A percentile compares a stretch with the other conserved stretches of the same genome.
These are phyloP conservation scores for Ploceus nigricollis DNA, from an alignment of 2,113 vertebrate genomes.

Conservation along the genomic window DNA sequence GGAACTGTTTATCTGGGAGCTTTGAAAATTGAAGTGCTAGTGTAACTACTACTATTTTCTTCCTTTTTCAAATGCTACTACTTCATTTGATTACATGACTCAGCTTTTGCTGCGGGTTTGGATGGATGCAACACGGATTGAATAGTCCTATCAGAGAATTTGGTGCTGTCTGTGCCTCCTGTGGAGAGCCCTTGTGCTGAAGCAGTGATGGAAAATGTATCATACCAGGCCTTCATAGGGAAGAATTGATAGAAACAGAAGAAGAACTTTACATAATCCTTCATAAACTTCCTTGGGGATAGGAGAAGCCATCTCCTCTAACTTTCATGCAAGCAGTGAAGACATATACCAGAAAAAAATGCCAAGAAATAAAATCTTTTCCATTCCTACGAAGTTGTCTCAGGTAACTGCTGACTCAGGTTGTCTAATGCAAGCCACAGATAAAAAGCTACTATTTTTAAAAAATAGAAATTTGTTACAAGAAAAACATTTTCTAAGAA, in stretches of 20 bases:
- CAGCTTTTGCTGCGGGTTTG: background rate
- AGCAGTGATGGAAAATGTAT: background rate
- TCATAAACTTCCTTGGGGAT: background rate
- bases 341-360: background rate
- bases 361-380: background rate
- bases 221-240: background rate
- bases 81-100: background rate
- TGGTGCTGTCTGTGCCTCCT: background rate
- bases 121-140: background rate
- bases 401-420: background rate
- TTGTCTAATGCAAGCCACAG: background rate
- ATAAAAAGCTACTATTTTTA: background rate
- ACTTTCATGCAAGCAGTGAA: background rate
- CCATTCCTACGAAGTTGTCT: background rate
- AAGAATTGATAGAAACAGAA: background rate
- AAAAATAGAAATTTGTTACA: background rate
- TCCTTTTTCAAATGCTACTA: background rate
- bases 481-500: background rate
- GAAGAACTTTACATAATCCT: background rate
- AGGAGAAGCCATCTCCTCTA: background rate
- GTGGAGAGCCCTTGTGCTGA: background rate
- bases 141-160: background rate
- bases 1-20: background rate
- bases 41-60: background rate
- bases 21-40: background rate